Conservation (phyloP, 35 echinoderm and acorn worm species). For the Acanthaster planci region DNA sequence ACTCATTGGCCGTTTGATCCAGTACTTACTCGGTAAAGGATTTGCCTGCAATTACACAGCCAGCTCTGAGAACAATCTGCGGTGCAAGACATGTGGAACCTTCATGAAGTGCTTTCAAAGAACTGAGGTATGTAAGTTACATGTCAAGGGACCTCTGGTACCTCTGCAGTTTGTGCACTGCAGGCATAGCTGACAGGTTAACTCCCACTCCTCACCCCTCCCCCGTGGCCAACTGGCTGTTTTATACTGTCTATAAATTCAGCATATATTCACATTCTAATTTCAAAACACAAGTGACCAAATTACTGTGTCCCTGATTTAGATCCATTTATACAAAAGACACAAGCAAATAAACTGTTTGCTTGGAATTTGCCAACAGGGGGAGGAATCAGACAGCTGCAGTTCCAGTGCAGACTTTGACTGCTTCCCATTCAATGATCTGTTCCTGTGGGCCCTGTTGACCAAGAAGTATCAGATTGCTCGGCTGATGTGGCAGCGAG, state of each 20-base stretch:
- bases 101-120: background rate
- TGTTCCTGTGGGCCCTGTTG: slow-evolving; percentile 83
- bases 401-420: slow-evolving; percentile 5
- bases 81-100: background rate
- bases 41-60: slow-evolving; percentile 36
- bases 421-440: slow-evolving; percentile 63
- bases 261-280: too few species aligned
- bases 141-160: too few species aligned
- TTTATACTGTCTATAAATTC: too few species aligned
- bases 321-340: too few species aligned
- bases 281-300: too few species aligned
- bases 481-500: slow-evolving; percentile 84
- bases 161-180: too few species aligned
- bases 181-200: too few species aligned
- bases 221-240: too few species aligned
- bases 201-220: too few species aligned
- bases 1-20: slow-evolving; percentile 38
- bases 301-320: too few species aligned
- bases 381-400: slow-evolving; percentile 1
- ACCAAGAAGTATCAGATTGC: slow-evolving; percentile 79
- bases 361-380: background rate
- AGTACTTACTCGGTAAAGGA: slow-evolving; percentile 56
- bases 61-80: background rate
- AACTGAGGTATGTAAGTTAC: background rate
- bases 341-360: too few species aligned